Conservation (phyloP, 2,113 vertebrate species). For the Cynoglossus semilaevis region DNA sequence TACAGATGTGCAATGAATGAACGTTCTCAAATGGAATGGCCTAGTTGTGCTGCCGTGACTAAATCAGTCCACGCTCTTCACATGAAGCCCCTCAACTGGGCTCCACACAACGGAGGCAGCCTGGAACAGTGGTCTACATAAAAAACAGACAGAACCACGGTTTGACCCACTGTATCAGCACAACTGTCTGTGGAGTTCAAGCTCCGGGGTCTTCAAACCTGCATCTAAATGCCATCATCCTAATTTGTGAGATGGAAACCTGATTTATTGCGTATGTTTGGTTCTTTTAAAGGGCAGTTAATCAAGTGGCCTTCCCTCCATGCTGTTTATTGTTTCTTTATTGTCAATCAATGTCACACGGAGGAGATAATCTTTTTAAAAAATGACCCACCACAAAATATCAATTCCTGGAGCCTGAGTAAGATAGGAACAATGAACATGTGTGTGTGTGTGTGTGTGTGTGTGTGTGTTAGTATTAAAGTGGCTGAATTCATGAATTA, state of each 20-base stretch:
- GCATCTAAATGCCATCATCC: constrained; percentile 29
- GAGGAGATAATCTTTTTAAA: constrained; percentile 47
- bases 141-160: neutral
- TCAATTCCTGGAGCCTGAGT: constrained; percentile 48
- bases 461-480: neutral
- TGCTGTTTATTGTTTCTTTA: constrained; percentile 57
- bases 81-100: neutral
- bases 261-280: constrained; percentile 55
- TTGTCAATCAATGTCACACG: constrained; percentile 60
- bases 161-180: neutral
- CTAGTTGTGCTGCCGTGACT: too few species aligned
- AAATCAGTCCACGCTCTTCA: neutral
- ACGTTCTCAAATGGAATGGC: too few species aligned
- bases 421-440: constrained; percentile 25
- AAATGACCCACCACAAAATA: constrained; percentile 48
- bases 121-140: too few species aligned
- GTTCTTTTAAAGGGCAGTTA: constrained; percentile 44
- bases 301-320: constrained; percentile 33
- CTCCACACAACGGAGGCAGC: neutral
- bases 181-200: constrained; percentile 17
- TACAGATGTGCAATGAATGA: too few species aligned
- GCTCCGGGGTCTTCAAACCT: constrained; percentile 30
- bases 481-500: constrained; percentile 45
- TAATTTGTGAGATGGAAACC: constrained; percentile 55
- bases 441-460: constrained; percentile 5